phyloP scores from a whole-genome alignment of 2,113 vertebrate genomes.

The Oryzias curvinotus region DNA sequence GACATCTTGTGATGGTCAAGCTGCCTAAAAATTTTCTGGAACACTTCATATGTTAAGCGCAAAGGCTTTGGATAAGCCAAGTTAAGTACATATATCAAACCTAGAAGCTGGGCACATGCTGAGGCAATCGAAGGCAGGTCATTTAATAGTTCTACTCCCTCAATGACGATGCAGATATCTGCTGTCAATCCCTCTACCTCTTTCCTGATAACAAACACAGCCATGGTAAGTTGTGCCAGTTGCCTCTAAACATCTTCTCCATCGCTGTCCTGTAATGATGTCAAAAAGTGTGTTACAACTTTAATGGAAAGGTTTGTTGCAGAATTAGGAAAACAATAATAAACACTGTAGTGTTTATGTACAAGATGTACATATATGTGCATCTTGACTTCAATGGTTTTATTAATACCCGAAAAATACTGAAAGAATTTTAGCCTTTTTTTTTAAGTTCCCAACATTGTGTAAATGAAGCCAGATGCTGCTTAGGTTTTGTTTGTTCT shows the following conservation, averaged over 20 bases:
- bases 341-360: too few species aligned
- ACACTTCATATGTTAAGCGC: conserved; percentile 11
- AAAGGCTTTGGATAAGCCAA: conserved; percentile 10
- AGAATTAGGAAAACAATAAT: not conserved
- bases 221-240: conserved; percentile 8
- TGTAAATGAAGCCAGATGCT: too few species aligned
- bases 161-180: conserved; percentile 15
- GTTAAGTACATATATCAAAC: not conserved
- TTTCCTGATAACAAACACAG: conserved; percentile 7
- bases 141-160: conserved; percentile 17
- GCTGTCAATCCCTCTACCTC: conserved; percentile 2
- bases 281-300: too few species aligned
- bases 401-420: too few species aligned
- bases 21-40: conserved; percentile 14
- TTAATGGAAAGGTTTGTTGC: not conserved
- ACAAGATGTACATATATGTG: too few species aligned
- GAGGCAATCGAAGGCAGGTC: conserved; percentile 15
- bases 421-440: too few species aligned
- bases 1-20: not conserved
- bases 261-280: not conserved
- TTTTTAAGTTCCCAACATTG: too few species aligned
- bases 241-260: not conserved
- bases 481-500: too few species aligned
- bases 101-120: conserved; percentile 21
- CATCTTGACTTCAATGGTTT: too few species aligned